These are phyloP conservation scores for Brachynemurus nebulosus DNA, from an alignment of 2,888 invertebrate species.

Conservation along the genomic window DNA sequence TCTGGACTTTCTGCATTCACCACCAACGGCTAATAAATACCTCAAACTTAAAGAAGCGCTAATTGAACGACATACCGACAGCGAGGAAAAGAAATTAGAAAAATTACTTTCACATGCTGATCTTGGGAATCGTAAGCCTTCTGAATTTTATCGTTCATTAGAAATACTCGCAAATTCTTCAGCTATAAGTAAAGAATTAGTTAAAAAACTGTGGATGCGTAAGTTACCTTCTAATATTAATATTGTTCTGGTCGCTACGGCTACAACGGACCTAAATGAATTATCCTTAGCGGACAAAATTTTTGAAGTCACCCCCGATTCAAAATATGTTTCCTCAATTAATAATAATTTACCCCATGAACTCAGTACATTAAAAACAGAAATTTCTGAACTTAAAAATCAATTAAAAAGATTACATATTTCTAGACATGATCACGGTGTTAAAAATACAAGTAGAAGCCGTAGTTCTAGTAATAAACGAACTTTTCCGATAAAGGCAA, in stretches of 20 bases:
- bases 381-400: neutral
- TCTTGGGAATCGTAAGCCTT: neutral
- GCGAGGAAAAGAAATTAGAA: neutral
- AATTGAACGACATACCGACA: neutral
- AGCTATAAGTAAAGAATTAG: neutral
- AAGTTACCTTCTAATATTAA: neutral
- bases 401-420: neutral
- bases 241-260: neutral
- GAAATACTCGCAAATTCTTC: neutral
- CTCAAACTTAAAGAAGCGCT: neutral
- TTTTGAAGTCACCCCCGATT: neutral
- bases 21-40: neutral
- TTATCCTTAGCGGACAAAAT: neutral
- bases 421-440: neutral
- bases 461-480: too few relatives aligned
- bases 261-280: neutral
- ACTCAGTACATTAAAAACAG: neutral
- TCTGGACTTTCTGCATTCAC: neutral
- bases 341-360: neutral
- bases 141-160: neutral
- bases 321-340: too few relatives aligned
- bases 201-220: neutral
- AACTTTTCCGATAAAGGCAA: too few relatives aligned
- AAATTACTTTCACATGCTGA: neutral
- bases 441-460: too few relatives aligned